phyloP scores from a whole-genome alignment of 2,113 vertebrate species.

The Oreocharis arfaki region DNA sequence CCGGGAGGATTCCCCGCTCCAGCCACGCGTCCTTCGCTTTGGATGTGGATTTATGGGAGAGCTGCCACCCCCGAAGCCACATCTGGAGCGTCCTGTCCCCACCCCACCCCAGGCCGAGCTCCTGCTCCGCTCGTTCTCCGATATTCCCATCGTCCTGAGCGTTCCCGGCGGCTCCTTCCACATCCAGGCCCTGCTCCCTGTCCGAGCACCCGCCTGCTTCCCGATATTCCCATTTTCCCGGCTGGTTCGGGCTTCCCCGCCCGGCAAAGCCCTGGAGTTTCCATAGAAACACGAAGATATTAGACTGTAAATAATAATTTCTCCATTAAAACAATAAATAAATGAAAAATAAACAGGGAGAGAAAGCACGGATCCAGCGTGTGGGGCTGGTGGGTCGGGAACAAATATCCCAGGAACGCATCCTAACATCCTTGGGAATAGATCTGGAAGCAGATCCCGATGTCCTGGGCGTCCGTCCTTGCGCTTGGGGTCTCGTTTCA shows the following conservation, averaged over 20 bases:
- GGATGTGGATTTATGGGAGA: fast-evolving
- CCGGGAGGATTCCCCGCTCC: not conserved
- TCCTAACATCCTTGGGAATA: not conserved
- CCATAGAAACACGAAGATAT: constrained; percentile 57
- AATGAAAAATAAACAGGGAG: fast-evolving
- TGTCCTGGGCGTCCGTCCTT: fast-evolving
- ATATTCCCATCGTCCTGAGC: not conserved
- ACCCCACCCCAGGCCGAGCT: not conserved
- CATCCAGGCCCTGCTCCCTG: not conserved
- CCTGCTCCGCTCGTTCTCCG: fast-evolving
- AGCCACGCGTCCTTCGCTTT: fast-evolving
- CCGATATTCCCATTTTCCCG: not conserved
- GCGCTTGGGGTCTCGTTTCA: fast-evolving
- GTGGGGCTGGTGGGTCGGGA: not conserved
- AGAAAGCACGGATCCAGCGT: fast-evolving
- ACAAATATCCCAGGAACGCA: not conserved
- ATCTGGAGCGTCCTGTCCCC: fast-evolving
- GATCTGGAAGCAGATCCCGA: not conserved
- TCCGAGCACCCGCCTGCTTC: fast-evolving
- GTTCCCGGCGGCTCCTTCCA: fast-evolving
- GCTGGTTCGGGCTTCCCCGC: not conserved
- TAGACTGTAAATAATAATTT: constrained; percentile 57
- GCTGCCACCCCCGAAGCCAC: not conserved
- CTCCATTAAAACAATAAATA: not conserved
- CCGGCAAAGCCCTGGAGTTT: not conserved